Percentiles rank a stretch among this genome's conserved stretches.
These are phyloP conservation scores for Peucedramus taeniatus DNA, from an alignment of 2,113 vertebrate species.

Conservation along the genomic window DNA sequence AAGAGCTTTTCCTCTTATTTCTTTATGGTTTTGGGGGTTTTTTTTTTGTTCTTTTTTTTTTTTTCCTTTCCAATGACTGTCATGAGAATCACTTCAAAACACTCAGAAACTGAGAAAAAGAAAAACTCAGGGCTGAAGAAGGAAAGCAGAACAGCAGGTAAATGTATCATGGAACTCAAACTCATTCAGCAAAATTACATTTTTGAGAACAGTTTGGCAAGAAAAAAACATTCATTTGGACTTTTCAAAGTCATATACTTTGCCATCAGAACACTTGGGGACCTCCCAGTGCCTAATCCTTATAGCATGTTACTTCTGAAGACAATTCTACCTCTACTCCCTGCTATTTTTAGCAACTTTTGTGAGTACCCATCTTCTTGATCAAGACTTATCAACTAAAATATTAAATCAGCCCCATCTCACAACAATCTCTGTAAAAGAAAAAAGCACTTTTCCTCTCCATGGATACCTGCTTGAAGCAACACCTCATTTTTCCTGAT, in stretches of 20 bases:
- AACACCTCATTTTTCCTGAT: background rate
- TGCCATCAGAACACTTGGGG: background rate
- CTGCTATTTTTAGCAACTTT: background rate
- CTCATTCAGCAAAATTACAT: background rate
- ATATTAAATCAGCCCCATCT: background rate
- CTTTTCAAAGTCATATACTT: background rate
- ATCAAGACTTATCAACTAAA: background rate
- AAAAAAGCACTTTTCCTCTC: background rate
- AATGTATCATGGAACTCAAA: background rate
- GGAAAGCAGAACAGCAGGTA: background rate
- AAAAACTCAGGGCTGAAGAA: background rate
- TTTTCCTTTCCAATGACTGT: background rate
- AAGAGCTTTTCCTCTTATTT: background rate
- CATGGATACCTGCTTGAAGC: accelerated
- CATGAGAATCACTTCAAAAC: background rate
- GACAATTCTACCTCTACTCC: background rate
- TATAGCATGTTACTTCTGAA: background rate
- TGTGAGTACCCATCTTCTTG: background rate
- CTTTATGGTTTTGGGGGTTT: background rate
- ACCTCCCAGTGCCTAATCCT: background rate
- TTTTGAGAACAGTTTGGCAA: background rate
- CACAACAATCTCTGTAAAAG: background rate
- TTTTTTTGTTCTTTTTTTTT: background rate
- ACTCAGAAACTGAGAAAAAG: background rate
- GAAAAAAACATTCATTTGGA: background rate